Percentiles rank a stretch among this genome's conserved stretches.
Conservation (phyloP, 2,113 vertebrate genomes). For the Dicaeum eximium region DNA sequence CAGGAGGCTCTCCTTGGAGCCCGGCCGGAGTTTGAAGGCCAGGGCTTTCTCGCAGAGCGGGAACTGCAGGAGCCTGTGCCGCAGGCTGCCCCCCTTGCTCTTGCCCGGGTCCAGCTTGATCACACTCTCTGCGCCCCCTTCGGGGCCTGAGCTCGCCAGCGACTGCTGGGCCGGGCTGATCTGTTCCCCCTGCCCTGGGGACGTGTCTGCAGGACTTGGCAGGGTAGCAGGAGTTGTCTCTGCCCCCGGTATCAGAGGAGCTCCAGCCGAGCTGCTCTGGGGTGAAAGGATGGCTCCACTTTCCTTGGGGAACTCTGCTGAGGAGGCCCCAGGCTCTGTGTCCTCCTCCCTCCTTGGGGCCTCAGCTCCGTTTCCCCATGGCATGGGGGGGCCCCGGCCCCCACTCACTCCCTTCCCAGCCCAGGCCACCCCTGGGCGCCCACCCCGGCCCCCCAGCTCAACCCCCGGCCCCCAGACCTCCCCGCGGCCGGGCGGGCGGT, state of each 20-base stretch:
- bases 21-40: constrained; percentile 52
- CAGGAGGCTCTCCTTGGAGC: constrained; percentile 82
- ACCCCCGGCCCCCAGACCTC: not conserved
- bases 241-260: not conserved
- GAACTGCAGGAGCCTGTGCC: constrained; percentile 65
- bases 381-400: not conserved
- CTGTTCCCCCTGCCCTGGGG: not conserved
- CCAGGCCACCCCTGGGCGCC: not conserved
- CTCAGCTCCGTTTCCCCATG: constrained; percentile 41
- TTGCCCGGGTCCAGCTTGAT: constrained; percentile 72
- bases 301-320: not conserved
- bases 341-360: not conserved
- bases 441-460: not conserved
- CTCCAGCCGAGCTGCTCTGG: not conserved
- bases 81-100: constrained; percentile 74
- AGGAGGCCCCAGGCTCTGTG: not conserved
- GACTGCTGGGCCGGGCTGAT: not conserved
- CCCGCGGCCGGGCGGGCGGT: not conserved
- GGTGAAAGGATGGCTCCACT: fast-evolving
- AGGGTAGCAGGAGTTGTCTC: not conserved
- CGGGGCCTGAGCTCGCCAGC: not conserved
- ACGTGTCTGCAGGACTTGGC: not conserved
- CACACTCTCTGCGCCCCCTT: not conserved
- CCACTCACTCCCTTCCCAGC: not conserved
- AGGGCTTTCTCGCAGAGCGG: constrained; percentile 65